A percentile compares a stretch with the other conserved stretches of the same genome.
phyloP scores from a whole-genome alignment of 2,888 invertebrate genomes.

The Lithosia quadra region DNA sequence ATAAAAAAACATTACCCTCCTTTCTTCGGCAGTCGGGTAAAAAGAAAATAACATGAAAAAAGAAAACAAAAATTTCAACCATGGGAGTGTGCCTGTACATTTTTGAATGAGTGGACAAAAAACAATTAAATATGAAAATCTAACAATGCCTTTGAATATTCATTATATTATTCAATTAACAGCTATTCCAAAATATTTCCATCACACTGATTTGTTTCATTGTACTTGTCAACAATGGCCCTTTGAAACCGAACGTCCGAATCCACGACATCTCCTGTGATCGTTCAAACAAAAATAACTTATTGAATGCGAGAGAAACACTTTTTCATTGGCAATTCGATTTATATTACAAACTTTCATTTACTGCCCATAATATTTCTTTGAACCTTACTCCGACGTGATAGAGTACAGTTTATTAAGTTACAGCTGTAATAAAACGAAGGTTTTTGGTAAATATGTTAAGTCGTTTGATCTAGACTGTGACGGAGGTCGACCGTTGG shows the following conservation, averaged over 20 bases:
- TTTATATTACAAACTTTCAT: constrained; percentile 37
- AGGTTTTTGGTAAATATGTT: constrained; percentile 50
- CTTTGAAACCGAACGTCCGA: constrained; percentile 33
- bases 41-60: neutral
- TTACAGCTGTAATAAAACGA: constrained; percentile 7
- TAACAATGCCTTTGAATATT: constrained; percentile 13
- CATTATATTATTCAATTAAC: constrained; percentile 17
- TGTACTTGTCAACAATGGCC: constrained; percentile 27
- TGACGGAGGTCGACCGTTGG: constrained; percentile 51
- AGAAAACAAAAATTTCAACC: neutral
- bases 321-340: constrained; percentile 52
- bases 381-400: neutral
- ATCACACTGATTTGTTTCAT: constrained; percentile 6
- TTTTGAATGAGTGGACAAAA: neutral
- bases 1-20: too few species aligned
- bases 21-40: too few species aligned
- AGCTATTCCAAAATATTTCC: constrained; percentile 15
- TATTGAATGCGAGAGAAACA: constrained; percentile 52
- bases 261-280: constrained; percentile 36
- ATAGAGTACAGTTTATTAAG: constrained; percentile 19
- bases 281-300: constrained; percentile 54
- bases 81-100: neutral
- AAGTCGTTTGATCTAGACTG: constrained; percentile 56
- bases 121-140: constrained; percentile 2
- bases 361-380: neutral